Percentiles rank a stretch among this genome's conserved stretches.
phyloP scores from a whole-genome alignment of 2,113 vertebrate species.

The Sylvietta virens region DNA sequence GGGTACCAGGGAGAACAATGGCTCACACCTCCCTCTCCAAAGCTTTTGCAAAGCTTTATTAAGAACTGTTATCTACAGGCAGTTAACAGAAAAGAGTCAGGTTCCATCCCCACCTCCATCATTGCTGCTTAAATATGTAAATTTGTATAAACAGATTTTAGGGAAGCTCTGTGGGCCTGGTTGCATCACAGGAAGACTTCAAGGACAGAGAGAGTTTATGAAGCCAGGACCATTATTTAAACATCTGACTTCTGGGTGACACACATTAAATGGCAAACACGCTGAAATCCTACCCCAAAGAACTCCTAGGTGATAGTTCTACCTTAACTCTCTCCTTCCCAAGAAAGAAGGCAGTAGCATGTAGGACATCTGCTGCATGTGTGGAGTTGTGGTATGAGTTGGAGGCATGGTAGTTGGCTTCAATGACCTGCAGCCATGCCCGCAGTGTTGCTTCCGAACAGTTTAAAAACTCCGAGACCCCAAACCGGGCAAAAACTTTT shows the following conservation, averaged over 20 bases:
- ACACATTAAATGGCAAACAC: not conserved
- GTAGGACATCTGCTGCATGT: conserved; percentile 90
- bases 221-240: not conserved
- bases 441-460: conserved; percentile 86
- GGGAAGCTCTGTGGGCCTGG: not conserved
- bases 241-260: not conserved
- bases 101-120: not conserved
- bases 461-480: conserved; percentile 89
- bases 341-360: conserved; percentile 92
- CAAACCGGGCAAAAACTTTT: conserved; percentile 89
- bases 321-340: conserved; percentile 94
- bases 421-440: conserved; percentile 93
- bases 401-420: conserved; percentile 92
- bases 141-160: not conserved
- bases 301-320: not conserved
- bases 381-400: conserved; percentile 98
- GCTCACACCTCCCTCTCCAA: not conserved
- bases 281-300: not conserved
- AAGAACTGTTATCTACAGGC: not conserved
- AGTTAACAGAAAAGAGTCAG: not conserved
- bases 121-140: not conserved
- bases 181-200: not conserved
- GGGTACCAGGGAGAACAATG: not conserved
- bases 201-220: not conserved
- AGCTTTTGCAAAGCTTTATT: not conserved